Conservation (phyloP, 2,113 vertebrate genomes). For the Pseudonaja textilis region DNA sequence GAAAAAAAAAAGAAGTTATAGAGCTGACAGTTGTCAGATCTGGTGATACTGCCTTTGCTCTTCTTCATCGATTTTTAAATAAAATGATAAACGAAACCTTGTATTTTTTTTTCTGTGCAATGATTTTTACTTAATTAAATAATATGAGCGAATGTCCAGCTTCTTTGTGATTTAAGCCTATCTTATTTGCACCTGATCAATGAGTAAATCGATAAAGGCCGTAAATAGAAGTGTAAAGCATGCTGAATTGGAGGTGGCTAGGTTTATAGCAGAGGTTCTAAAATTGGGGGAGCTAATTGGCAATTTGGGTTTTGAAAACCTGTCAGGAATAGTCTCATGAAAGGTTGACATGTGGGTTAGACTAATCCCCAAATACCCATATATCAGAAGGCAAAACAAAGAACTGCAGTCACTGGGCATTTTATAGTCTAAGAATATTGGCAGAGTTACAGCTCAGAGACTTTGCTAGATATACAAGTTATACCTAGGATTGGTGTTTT, state of each 20-base stretch:
- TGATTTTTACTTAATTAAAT: background rate
- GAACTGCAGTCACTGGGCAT: background rate
- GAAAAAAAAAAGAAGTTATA: background rate
- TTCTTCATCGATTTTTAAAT: background rate
- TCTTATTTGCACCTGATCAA: background rate
- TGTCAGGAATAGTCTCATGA: background rate
- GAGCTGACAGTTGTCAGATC: background rate
- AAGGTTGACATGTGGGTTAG: background rate
- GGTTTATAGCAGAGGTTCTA: background rate
- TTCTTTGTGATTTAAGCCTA: background rate
- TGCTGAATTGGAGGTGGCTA: background rate
- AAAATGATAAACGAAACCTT: background rate
- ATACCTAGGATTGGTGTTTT: background rate
- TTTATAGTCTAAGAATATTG: background rate
- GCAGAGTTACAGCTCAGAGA: background rate
- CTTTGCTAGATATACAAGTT: background rate
- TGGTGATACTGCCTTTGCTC: background rate
- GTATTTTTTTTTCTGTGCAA: background rate
- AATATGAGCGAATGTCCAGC: background rate
- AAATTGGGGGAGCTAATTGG: background rate
- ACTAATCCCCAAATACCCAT: background rate
- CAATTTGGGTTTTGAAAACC: background rate
- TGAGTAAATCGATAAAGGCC: background rate
- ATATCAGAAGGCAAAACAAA: background rate
- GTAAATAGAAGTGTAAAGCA: background rate